These are phyloP conservation scores for Nephrotoma guestfalica DNA, from an alignment of 2,888 invertebrate species.

Conservation along the genomic window DNA sequence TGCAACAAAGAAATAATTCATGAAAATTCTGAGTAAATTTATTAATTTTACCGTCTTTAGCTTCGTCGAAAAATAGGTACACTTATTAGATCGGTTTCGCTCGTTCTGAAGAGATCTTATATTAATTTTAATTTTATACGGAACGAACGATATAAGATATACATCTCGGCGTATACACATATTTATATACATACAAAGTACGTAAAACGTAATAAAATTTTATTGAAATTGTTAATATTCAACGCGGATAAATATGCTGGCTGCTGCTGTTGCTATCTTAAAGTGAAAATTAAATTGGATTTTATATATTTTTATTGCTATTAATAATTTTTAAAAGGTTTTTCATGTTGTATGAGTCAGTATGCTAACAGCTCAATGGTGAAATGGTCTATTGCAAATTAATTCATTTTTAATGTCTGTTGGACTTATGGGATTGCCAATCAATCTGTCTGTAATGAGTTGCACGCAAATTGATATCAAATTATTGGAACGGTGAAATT, in stretches of 20 bases:
- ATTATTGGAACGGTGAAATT: too few species aligned
- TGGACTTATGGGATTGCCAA: too few species aligned
- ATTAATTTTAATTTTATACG: not conserved
- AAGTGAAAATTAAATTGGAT: not conserved
- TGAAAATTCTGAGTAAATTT: not conserved
- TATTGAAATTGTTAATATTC: not conserved
- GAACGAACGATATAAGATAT: not conserved
- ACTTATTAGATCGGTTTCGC: not conserved
- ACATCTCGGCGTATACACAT: not conserved
- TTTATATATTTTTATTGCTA: not conserved
- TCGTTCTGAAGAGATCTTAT: not conserved
- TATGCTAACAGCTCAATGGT: too few species aligned
- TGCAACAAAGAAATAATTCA: not conserved
- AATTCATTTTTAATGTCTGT: too few species aligned
- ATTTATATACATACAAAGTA: not conserved
- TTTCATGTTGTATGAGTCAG: not conserved
- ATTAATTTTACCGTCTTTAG: not conserved
- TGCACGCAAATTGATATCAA: too few species aligned
- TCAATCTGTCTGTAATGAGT: too few species aligned
- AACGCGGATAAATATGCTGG: not conserved
- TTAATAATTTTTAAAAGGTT: not conserved
- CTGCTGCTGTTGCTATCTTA: not conserved
- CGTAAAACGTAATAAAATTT: not conserved
- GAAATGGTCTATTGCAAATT: too few species aligned
- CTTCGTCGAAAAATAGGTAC: not conserved